Evolutionary conservation across 2,797 vertebrate species (phyloP).

Genomic region (Arrhamphus sclerolepis): DNA sequence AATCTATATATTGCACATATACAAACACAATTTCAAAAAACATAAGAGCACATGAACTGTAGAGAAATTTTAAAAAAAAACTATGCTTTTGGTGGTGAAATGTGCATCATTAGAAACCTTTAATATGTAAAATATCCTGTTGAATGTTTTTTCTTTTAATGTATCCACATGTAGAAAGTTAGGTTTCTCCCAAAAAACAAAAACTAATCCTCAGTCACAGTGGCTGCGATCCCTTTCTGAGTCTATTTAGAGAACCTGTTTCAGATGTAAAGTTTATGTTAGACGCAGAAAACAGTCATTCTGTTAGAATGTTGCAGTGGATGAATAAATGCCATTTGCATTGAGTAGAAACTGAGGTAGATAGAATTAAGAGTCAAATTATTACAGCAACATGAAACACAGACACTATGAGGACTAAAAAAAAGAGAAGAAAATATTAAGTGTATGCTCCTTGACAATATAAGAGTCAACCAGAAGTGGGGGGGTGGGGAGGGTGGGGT

Average conservation of each 20-base stretch:
- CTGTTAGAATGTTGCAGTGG: slow-evolving; percentile 29
- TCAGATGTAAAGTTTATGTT: neutral
- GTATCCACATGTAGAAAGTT: slow-evolving; percentile 3
- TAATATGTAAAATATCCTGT: slow-evolving; percentile 17
- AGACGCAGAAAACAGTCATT: slow-evolving; percentile 28
- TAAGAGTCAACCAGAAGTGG: slow-evolving; percentile 1
- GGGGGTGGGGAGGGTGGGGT: too few species aligned
- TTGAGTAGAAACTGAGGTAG: slow-evolving; percentile 79
- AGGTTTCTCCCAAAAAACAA: slow-evolving; percentile 11
- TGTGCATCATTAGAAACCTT: slow-evolving; percentile 19
- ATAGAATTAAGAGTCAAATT: slow-evolving; percentile 63
- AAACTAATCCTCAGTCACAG: slow-evolving; percentile 21
- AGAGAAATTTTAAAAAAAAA: slow-evolving; percentile 12
- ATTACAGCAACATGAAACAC: slow-evolving; percentile 34
- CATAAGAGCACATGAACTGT: slow-evolving; percentile 21
- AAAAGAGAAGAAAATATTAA: slow-evolving; percentile 8
- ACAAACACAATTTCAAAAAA: slow-evolving; percentile 41
- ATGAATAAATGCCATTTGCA: slow-evolving; percentile 48
- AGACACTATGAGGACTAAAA: slow-evolving; percentile 11
- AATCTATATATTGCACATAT: slow-evolving; percentile 69
- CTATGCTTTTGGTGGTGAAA: slow-evolving; percentile 49
- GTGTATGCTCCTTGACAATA: slow-evolving; percentile 13
- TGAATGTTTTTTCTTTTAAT: slow-evolving; percentile 2
- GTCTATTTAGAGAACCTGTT: too few species aligned
- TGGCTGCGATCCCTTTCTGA: slow-evolving; percentile 24